phyloP scores from a whole-genome alignment of 1,140 invertebrate species.

The Periplaneta americana region DNA sequence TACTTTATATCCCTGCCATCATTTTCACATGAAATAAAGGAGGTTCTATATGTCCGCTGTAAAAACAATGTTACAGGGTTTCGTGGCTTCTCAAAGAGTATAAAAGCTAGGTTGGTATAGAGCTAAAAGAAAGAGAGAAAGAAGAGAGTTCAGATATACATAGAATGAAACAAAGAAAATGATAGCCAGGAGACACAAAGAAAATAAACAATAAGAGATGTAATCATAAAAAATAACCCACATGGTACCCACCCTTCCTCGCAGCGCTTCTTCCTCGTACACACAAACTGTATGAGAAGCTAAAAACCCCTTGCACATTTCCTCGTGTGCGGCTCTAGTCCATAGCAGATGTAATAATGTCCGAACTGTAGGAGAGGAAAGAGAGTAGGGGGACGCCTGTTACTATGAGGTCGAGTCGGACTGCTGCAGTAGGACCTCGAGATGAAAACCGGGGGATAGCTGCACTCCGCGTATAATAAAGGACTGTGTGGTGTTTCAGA shows the following conservation, averaged over 20 bases:
- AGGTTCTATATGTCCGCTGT: neutral
- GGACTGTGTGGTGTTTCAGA: neutral
- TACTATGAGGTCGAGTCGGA: too few relatives aligned
- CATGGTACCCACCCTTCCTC: neutral
- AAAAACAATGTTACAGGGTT: neutral
- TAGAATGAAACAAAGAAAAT: neutral
- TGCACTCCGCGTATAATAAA: neutral
- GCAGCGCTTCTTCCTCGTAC: neutral
- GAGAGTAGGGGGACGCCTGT: too few relatives aligned
- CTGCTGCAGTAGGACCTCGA: neutral
- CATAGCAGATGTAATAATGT: neutral
- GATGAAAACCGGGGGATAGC: too few relatives aligned
- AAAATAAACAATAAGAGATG: neutral
- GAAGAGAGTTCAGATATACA: neutral
- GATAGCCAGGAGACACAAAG: neutral
- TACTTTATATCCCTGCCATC: neutral
- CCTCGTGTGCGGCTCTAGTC: neutral
- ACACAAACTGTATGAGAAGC: neutral
- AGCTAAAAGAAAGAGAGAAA: neutral
- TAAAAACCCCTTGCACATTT: neutral
- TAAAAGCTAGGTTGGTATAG: neutral
- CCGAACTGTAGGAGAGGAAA: neutral
- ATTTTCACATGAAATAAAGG: neutral
- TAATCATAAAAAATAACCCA: neutral
- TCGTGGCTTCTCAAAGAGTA: neutral